Conservation (phyloP, 2,888 invertebrate species). For the Dynastes hyllus region DNA sequence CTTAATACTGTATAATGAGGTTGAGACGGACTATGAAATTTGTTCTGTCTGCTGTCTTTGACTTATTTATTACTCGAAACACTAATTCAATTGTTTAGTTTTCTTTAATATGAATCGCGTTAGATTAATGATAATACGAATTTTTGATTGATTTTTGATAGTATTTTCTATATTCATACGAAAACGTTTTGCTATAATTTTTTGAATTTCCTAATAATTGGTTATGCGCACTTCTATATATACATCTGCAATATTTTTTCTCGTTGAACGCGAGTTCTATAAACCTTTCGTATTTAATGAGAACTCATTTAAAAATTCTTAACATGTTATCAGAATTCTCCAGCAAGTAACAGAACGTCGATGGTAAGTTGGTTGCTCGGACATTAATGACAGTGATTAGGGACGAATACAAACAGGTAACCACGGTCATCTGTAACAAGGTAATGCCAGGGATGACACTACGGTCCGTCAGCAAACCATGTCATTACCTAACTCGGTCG, state of each 20-base stretch:
- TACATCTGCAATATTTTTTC: neutral
- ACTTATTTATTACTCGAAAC: too few relatives aligned
- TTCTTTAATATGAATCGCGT: too few relatives aligned
- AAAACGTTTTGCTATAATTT: too few relatives aligned
- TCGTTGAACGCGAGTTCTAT: too few relatives aligned
- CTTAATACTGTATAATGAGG: too few relatives aligned
- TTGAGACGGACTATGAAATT: too few relatives aligned
- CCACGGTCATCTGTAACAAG: conserved; percentile 61
- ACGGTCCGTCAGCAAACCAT: conserved; percentile 61
- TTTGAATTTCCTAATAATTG: too few relatives aligned
- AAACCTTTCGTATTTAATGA: conserved; percentile 4
- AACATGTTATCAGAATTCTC: conserved; percentile 28
- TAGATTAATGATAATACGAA: too few relatives aligned
- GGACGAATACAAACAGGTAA: conserved; percentile 61
- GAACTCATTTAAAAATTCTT: conserved; percentile 47
- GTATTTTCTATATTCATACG: too few relatives aligned
- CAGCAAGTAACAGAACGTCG: conserved; percentile 34
- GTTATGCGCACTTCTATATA: neutral
- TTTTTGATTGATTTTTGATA: too few relatives aligned
- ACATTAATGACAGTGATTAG: conserved; percentile 57
- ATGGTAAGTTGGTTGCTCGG: conserved; percentile 40
- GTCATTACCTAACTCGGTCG: conserved; percentile 64
- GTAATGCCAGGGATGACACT: conserved; percentile 64
- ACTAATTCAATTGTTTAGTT: too few relatives aligned
- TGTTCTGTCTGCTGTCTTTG: too few relatives aligned